Base-by-base conservation (phyloP, 2,113 vertebrate species). In the Okapia johnstoni region DNA sequence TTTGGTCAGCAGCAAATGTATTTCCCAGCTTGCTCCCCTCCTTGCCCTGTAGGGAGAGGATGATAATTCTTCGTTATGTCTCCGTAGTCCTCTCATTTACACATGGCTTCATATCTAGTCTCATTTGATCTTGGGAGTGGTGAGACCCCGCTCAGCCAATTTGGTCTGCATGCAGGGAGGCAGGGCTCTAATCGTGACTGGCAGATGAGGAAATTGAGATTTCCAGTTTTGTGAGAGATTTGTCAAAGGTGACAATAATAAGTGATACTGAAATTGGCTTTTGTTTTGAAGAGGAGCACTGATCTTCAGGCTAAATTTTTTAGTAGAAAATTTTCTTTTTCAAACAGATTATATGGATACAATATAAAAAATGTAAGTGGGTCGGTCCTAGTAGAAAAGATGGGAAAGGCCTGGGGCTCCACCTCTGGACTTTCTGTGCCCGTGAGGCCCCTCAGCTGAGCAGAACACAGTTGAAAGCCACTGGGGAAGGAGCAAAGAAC, bases 121-220 rank as follows among this genome's bases (percentile, higher is more conserved):
- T 83, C 23, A 21, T 90, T 95, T 96, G 60, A 21, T 95, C 60
- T 81, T 87, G 23, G 50, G 80, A 50, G 46, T 50, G 9, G 46
- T 33, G 46, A 83, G 86, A 85, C 6, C 40, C 23, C 33, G 23
- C 66, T 73, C 66, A 73, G 40, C n/a, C 66, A 73, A 36, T 73
- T 73, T 63, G 61, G 14, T 88, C 81, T 88, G 8, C 21, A 28
- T 93, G 54, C 5, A 80, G 43, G 26, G 15, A 40, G 15, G 10
- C 5, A 25, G 7, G 23, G 36, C 28, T 95, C 60, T 81, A n/a
- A 55, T 81, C 26, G 43, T 77, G 16, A 16, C 21, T 66, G 73
- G 60, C n/a, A 95, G 28, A 73, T 73, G 16, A 97, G 43, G 85
- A 95, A 46, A 77, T 92, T 79, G 73, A 84, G 77, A 88, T 85